A percentile compares a stretch with the other conserved stretches of the same genome.
Evolutionary conservation across 1,140 invertebrate species (phyloP).

Genomic region (Bombus turneri): DNA sequence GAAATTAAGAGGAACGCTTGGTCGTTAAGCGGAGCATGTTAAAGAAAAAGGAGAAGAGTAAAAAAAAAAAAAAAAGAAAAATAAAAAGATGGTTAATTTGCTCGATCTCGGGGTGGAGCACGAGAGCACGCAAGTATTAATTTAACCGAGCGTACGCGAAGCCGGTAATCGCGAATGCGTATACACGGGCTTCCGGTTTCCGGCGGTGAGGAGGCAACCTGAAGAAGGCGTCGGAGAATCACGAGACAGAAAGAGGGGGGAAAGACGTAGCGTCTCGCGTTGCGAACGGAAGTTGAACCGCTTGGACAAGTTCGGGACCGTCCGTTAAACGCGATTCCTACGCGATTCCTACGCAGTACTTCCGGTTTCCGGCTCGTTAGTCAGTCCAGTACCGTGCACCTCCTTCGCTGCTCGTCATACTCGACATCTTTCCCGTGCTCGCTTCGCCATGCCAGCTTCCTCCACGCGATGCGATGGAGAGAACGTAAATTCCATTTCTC

Average conservation of each 20-base stretch:
- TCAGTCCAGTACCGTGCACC: conserved; percentile 62
- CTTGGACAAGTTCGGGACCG: conserved; percentile 65
- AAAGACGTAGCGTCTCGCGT: conserved; percentile 47
- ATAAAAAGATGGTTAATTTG: background rate
- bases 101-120: conserved; percentile 24
- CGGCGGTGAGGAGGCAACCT: conserved; percentile 44
- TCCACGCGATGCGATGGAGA: no score
- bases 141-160: conserved; percentile 35
- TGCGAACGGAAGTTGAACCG: conserved; percentile 63
- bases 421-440: conserved; percentile 27
- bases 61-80: background rate
- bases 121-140: conserved; percentile 35
- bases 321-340: conserved; percentile 66
- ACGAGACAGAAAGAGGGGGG: background rate
- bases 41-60: background rate
- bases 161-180: conserved; percentile 66
- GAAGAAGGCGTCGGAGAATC: background rate
- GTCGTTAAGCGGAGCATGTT: background rate
- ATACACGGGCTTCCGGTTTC: conserved; percentile 67
- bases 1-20: conserved; percentile 14
- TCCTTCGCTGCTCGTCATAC: conserved; percentile 56
- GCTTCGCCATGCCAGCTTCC: background rate
- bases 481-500: no score
- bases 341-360: conserved; percentile 58
- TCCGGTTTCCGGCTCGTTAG: conserved; percentile 69